Conservation (phyloP, 2,888 invertebrate genomes). For the Ashinkailepas kermadecensis region DNA sequence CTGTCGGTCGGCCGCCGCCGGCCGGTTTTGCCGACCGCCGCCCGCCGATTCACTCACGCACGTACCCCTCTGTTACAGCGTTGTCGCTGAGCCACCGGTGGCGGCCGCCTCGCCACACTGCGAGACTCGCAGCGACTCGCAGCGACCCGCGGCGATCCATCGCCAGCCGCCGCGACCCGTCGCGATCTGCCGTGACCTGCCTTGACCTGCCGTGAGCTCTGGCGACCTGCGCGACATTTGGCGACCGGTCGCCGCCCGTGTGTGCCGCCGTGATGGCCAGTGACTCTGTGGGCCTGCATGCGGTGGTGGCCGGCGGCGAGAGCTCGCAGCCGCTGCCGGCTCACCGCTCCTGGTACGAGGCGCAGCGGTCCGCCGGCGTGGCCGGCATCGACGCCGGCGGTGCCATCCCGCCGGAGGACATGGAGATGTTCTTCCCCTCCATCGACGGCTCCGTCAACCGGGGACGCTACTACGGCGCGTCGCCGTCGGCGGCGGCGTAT, state of each 20-base stretch:
- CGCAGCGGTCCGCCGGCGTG: not conserved
- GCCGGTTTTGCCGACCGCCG: slow-evolving; percentile 15
- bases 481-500: not conserved
- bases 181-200: not conserved
- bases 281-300: not conserved
- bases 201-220: too few relatives aligned
- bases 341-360: slow-evolving; percentile 11
- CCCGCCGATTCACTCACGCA: not conserved
- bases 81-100: too few relatives aligned
- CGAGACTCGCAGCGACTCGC: too few relatives aligned
- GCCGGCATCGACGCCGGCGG: not conserved
- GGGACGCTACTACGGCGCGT: not conserved
- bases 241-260: not conserved
- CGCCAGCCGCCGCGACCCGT: not conserved
- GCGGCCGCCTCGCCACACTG: too few relatives aligned
- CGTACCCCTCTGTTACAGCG: not conserved
- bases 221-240: too few relatives aligned
- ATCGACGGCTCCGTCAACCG: slow-evolving; percentile 1
- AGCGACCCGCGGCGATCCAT: not conserved
- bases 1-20: not conserved
- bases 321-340: slow-evolving; percentile 19
- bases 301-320: not conserved
- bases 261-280: not conserved
- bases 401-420: slow-evolving; percentile 14
- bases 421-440: slow-evolving; percentile 21